A percentile compares a stretch with the other conserved stretches of the same genome.
phyloP scores from a whole-genome alignment of 2,113 vertebrate genomes.

The Menura novaehollandiae region DNA sequence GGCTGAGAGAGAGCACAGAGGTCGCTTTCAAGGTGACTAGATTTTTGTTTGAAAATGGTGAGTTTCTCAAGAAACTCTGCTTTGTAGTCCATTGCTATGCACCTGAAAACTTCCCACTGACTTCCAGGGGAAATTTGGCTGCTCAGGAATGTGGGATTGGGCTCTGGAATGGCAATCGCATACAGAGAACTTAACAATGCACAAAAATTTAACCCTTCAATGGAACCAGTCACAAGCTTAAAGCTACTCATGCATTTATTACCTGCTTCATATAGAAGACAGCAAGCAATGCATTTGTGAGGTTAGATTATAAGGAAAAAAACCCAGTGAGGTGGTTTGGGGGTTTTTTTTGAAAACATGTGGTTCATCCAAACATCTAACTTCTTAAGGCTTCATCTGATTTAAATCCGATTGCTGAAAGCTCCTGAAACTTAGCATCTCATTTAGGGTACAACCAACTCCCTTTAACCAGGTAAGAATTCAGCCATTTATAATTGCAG shows the following conservation, averaged over 20 bases:
- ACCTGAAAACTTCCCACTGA: constrained; percentile 55
- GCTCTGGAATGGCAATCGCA: not conserved
- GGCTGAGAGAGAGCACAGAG: not conserved
- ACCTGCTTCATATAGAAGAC: not conserved
- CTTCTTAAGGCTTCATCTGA: not conserved
- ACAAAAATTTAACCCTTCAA: constrained; percentile 39
- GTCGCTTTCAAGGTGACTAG: not conserved
- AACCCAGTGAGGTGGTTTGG: not conserved
- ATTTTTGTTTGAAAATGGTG: not conserved
- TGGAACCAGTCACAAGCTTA: not conserved
- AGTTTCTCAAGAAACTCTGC: not conserved
- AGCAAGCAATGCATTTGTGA: not conserved
- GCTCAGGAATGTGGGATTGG: constrained; percentile 25
- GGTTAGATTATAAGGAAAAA: not conserved
- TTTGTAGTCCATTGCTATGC: constrained; percentile 7
- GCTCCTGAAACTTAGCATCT: not conserved
- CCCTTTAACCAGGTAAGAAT: not conserved
- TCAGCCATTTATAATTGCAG: not conserved
- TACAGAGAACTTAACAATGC: constrained; percentile 24
- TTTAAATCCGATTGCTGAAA: constrained; percentile 20
- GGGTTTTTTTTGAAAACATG: not conserved
- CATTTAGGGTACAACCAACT: not conserved
- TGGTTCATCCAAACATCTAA: not conserved
- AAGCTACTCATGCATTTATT: not conserved
- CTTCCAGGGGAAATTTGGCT: constrained; percentile 48